These are phyloP conservation scores for Apostichopus californicus DNA, from an alignment of 35 echinoderm and acorn worm genomes.

Conservation along the genomic window DNA sequence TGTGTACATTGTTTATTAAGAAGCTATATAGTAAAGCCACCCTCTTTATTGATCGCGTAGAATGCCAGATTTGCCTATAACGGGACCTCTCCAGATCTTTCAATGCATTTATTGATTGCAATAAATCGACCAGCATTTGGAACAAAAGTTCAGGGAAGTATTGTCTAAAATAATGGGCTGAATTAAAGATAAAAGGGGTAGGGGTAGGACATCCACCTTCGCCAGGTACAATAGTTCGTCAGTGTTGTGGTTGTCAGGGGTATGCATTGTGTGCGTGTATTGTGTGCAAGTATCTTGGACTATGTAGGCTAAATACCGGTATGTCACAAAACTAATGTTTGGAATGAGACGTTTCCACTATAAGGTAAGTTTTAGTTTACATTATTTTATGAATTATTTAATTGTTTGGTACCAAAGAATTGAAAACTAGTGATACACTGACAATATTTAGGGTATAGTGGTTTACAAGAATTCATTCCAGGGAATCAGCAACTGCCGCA, in stretches of 20 bases:
- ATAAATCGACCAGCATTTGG: neutral
- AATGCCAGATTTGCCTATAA: neutral
- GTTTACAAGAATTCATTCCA: too few species aligned
- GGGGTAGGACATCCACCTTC: neutral
- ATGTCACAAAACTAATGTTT: too few species aligned
- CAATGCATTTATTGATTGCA: neutral
- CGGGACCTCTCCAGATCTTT: neutral
- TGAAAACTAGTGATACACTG: too few species aligned
- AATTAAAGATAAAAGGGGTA: neutral
- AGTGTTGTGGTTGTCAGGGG: neutral
- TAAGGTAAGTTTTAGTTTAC: too few species aligned
- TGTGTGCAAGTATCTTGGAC: neutral
- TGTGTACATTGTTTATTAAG: too few species aligned
- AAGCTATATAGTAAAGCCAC: neutral
- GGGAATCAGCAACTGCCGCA: too few species aligned
- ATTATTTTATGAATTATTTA: too few species aligned
- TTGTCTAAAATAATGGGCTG: neutral
- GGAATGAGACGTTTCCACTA: too few species aligned
- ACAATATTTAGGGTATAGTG: too few species aligned
- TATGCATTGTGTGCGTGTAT: neutral
- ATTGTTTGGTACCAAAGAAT: too few species aligned
- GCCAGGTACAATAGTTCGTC: neutral
- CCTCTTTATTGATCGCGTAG: neutral
- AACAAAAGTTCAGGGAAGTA: neutral
- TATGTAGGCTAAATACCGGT: too few species aligned